These are phyloP conservation scores for Aspidiotus rigidus DNA, from an alignment of 2,888 invertebrate genomes.

Conservation along the genomic window DNA sequence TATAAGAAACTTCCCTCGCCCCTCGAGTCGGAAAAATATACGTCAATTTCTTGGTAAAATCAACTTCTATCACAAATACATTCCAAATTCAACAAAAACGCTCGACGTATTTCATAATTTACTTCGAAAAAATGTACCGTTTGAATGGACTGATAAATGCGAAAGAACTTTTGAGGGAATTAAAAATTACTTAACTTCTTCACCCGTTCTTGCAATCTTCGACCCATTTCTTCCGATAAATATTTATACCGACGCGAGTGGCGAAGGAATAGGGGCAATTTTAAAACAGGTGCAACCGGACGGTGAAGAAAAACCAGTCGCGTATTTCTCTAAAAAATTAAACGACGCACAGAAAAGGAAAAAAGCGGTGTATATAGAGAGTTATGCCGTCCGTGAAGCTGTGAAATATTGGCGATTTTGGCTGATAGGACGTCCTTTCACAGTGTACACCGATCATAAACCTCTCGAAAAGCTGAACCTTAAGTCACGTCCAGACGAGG, in stretches of 20 bases:
- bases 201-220: background rate
- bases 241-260: background rate
- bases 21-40: background rate
- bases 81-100: background rate
- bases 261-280: too few species aligned
- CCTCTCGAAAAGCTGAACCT: background rate
- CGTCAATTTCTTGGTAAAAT: too few species aligned
- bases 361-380: constrained; percentile 1
- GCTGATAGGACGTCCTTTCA: too few species aligned
- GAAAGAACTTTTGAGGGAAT: background rate
- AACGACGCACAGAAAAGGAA: too few species aligned
- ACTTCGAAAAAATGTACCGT: background rate
- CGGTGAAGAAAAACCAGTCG: background rate
- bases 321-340: too few species aligned
- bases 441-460: background rate
- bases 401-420: too few species aligned
- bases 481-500: too few species aligned
- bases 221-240: background rate
- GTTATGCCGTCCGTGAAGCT: too few species aligned
- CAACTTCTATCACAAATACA: too few species aligned
- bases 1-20: background rate
- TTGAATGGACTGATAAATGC: background rate
- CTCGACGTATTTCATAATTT: too few species aligned
- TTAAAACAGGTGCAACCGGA: background rate
- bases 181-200: constrained; percentile 2